phyloP scores from a whole-genome alignment of 2,888 invertebrate species.

The Meliscaeva auricollis region DNA sequence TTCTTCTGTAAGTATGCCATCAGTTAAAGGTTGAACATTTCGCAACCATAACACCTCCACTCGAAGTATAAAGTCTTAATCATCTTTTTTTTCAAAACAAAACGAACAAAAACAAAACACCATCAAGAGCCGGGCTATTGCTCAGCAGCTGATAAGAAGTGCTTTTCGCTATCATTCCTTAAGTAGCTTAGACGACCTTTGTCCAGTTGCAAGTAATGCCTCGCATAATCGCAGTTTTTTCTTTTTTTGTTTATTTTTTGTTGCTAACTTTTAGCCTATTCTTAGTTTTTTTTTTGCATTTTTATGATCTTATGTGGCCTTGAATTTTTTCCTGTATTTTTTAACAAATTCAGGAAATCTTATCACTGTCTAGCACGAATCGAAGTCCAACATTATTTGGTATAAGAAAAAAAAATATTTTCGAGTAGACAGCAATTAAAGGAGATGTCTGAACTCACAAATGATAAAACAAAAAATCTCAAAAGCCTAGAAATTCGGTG shows the following conservation, averaged over 20 bases:
- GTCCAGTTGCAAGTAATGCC: slow-evolving; percentile 50
- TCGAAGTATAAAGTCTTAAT: slow-evolving; percentile 3
- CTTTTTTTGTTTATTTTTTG: slow-evolving; percentile 17
- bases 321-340: not conserved
- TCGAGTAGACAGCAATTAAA: too few relatives aligned
- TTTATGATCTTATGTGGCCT: slow-evolving; percentile 3
- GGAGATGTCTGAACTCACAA: too few relatives aligned
- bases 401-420: not conserved
- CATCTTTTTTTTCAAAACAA: not conserved
- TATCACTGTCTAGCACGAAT: slow-evolving; percentile 35
- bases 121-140: slow-evolving; percentile 17
- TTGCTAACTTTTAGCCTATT: slow-evolving; percentile 20
- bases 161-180: slow-evolving; percentile 41
- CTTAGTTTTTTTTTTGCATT: not conserved
- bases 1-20: slow-evolving; percentile 82
- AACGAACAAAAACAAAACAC: not conserved
- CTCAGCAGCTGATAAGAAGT: slow-evolving; percentile 35
- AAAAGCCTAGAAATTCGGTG: not conserved
- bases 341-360: slow-evolving; percentile 2
- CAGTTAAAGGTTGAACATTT: too few relatives aligned
- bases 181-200: slow-evolving; percentile 54
- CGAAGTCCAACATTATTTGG: slow-evolving; percentile 25
- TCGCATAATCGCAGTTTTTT: slow-evolving; percentile 34
- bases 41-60: too few relatives aligned
- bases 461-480: too few relatives aligned